Percentiles rank a stretch among this genome's conserved stretches.
Evolutionary conservation across 2,888 invertebrate genomes (phyloP).

Genomic region (Agrochola lota): DNA sequence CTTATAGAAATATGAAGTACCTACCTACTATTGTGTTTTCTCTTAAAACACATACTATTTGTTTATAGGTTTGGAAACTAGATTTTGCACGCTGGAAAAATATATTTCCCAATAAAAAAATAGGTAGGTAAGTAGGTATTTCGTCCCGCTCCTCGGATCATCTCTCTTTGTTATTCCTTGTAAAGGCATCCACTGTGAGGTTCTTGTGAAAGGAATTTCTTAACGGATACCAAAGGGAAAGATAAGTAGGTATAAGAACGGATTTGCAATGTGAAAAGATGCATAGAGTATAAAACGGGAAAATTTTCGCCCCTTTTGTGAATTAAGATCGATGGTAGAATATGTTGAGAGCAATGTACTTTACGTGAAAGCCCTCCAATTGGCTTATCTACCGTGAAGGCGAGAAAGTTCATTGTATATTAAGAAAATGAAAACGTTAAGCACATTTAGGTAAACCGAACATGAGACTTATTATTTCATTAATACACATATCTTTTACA

Average conservation of each 20-base stretch:
- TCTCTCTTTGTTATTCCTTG: not conserved
- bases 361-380: conserved; percentile 6
- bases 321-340: conserved; percentile 9
- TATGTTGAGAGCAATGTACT: conserved; percentile 10
- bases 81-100: too few species aligned
- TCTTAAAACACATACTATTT: too few species aligned
- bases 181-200: not conserved
- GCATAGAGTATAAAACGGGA: not conserved
- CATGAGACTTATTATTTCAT: not conserved
- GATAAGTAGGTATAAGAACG: conserved; percentile 14
- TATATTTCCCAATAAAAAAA: not conserved
- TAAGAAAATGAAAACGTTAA: not conserved
- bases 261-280: conserved; percentile 32
- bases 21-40: too few species aligned
- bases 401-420: not conserved
- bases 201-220: conserved; percentile 11
- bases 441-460: not conserved
- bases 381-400: conserved; percentile 3
- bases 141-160: not conserved
- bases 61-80: too few species aligned
- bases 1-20: too few species aligned
- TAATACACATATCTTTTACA: too few species aligned
- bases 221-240: conserved; percentile 1
- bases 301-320: conserved; percentile 18
- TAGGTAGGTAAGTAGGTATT: not conserved